phyloP scores from a whole-genome alignment of 2,113 vertebrate species.

The Pipa parva region DNA sequence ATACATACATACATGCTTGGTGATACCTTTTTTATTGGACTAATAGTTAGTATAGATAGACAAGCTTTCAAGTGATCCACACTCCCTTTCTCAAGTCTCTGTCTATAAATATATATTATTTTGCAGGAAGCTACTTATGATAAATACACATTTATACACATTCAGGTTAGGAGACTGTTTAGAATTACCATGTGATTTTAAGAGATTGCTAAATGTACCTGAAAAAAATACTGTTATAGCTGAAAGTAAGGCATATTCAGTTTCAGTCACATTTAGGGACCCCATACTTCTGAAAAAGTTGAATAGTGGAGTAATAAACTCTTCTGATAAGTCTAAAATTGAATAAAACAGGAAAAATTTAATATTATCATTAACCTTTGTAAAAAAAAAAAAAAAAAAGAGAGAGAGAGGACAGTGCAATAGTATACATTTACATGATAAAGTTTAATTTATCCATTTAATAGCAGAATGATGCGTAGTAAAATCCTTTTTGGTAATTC shows the following conservation, averaged over 20 bases:
- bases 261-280: constrained; percentile 73
- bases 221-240: constrained; percentile 86
- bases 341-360: constrained; percentile 35
- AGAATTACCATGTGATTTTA: too few species aligned
- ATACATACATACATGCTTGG: too few species aligned
- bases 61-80: too few species aligned
- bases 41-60: too few species aligned
- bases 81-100: too few species aligned
- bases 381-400: too few species aligned
- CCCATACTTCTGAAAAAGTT: constrained; percentile 91
- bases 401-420: too few species aligned
- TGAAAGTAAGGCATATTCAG: constrained; percentile 83
- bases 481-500: too few species aligned
- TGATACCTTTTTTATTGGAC: too few species aligned
- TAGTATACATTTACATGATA: too few species aligned
- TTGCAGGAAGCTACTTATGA: neutral
- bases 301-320: constrained; percentile 76
- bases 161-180: neutral
- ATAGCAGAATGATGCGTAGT: too few species aligned
- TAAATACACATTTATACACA: neutral
- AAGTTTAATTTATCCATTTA: too few species aligned
- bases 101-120: neutral
- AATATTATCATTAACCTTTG: neutral
- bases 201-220: constrained; percentile 59
- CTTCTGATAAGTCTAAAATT: constrained; percentile 70